These are phyloP conservation scores for Morus bassanus DNA, from an alignment of 2,797 vertebrate species.

Conservation along the genomic window DNA sequence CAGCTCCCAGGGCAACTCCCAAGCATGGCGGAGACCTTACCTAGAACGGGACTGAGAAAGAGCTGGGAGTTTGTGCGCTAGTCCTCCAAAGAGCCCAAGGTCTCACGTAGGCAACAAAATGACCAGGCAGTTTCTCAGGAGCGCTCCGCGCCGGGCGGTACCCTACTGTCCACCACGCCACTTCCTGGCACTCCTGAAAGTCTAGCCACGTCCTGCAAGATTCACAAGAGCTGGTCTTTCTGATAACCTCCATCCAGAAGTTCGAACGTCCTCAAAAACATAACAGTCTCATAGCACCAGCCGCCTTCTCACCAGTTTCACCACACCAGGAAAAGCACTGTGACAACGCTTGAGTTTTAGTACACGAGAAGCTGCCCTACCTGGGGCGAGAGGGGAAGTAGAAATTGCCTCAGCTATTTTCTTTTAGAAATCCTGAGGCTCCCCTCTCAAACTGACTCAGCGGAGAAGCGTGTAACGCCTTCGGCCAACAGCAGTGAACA, in stretches of 20 bases:
- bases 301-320: not conserved
- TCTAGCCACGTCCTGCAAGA: not conserved
- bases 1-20: not conserved
- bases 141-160: rapidly evolving
- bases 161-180: not conserved
- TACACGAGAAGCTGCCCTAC: not conserved
- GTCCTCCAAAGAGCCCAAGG: not conserved
- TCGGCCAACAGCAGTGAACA: not conserved
- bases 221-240: not conserved
- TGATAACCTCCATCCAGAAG: not conserved
- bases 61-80: not conserved
- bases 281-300: not conserved
- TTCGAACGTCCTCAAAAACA: not conserved
- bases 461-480: not conserved
- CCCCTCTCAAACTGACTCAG: not conserved
- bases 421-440: not conserved
- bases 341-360: not conserved
- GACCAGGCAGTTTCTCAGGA: not conserved
- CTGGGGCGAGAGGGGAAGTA: not conserved
- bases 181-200: rapidly evolving
- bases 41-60: not conserved
- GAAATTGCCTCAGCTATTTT: not conserved
- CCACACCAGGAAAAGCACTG: not conserved
- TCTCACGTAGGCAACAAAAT: rapidly evolving
- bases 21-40: not conserved